Conservation (phyloP, 2,888 invertebrate genomes). For the Octodonta nipae region DNA sequence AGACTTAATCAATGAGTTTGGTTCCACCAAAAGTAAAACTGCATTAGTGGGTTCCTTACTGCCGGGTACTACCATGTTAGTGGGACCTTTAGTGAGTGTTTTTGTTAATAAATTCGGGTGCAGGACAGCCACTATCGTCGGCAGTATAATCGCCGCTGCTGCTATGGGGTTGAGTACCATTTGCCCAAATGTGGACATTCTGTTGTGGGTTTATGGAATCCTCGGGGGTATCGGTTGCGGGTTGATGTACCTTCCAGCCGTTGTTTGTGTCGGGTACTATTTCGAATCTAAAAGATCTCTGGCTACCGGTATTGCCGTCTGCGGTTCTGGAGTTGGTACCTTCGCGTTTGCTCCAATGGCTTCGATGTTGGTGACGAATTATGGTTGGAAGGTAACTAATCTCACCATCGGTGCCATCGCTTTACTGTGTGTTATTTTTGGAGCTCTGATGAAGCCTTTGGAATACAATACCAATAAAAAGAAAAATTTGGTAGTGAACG, state of each 20-base stretch:
- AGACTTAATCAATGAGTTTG: conserved; percentile 66
- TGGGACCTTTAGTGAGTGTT: conserved; percentile 88
- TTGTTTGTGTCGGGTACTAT: conserved; percentile 92
- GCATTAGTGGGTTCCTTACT: conserved; percentile 91
- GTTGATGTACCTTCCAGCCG: conserved; percentile 62
- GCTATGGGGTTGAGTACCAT: conserved; percentile 79
- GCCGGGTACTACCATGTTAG: conserved; percentile 87
- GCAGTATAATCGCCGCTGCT: conserved; percentile 68
- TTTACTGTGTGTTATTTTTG: conserved; percentile 79
- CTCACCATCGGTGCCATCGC: conserved; percentile 81
- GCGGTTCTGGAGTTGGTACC: conserved; percentile 90
- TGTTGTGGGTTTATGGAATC: conserved; percentile 75
- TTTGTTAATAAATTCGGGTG: conserved; percentile 94
- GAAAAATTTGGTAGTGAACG: conserved; percentile 71
- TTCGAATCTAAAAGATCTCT: conserved; percentile 89
- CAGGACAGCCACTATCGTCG: conserved; percentile 81
- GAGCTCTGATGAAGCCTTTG: conserved; percentile 67
- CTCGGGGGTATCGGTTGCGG: conserved; percentile 44
- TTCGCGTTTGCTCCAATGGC: conserved; percentile 90
- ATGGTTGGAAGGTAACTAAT: conserved; percentile 76
- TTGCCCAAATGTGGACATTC: conserved; percentile 69
- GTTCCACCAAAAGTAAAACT: conserved; percentile 75
- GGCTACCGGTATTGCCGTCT: conserved; percentile 89
- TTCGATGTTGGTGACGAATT: conserved; percentile 58
- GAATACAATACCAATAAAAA: conserved; percentile 65